Conservation (phyloP, 2,113 vertebrate genomes). For the Pedionomus torquatus region DNA sequence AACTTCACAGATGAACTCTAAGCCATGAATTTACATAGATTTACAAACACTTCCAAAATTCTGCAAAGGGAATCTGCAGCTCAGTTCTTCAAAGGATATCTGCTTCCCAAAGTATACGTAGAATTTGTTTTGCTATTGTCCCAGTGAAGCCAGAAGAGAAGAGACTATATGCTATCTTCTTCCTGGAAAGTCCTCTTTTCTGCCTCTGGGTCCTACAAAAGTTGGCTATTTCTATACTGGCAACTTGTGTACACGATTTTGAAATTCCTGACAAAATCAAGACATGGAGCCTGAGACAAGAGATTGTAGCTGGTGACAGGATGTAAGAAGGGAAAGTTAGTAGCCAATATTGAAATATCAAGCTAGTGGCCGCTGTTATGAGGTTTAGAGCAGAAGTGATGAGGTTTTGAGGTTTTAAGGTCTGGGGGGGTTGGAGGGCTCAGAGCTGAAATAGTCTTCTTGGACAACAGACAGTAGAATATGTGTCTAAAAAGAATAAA, state of each 20-base stretch:
- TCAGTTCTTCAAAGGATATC: not conserved
- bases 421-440: not conserved
- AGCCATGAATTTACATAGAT: not conserved
- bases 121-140: not conserved
- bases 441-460: not conserved
- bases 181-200: not conserved
- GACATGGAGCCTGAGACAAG: not conserved
- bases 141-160: not conserved
- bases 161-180: not conserved
- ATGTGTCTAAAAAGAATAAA: not conserved
- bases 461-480: not conserved
- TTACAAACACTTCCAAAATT: slow-evolving; percentile 13
- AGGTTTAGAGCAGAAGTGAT: not conserved
- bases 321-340: not conserved
- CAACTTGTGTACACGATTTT: not conserved
- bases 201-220: not conserved
- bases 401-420: not conserved
- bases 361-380: not conserved
- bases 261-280: not conserved
- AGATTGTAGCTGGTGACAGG: not conserved
- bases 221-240: not conserved
- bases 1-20: not conserved
- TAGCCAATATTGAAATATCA: not conserved
- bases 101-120: not conserved
- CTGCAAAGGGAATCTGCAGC: not conserved